phyloP scores from a whole-genome alignment of 2,113 vertebrate species.

The Isurus oxyrinchus region DNA sequence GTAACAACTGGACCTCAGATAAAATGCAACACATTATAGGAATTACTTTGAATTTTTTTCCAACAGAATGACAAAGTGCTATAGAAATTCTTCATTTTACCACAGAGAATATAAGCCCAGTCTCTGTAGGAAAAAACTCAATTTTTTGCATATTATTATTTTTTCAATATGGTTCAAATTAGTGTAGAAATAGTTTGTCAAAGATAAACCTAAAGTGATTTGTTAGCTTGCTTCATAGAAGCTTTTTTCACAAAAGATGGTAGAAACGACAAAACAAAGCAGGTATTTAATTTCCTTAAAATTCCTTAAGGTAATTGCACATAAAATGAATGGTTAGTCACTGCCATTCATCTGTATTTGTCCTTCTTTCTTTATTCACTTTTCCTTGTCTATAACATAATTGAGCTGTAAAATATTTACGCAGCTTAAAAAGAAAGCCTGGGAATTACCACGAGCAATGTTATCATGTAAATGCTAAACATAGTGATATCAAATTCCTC shows the following conservation, averaged over 20 bases:
- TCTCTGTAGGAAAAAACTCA: neutral
- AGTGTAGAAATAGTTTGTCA: neutral
- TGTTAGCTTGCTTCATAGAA: neutral
- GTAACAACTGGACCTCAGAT: neutral
- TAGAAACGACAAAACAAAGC: neutral
- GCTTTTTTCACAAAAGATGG: neutral
- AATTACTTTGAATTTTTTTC: neutral
- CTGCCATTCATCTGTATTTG: neutral
- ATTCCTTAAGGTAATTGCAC: neutral
- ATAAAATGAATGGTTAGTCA: neutral
- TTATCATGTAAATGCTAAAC: neutral
- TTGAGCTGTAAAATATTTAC: neutral
- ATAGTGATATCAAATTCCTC: neutral
- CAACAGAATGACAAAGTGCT: neutral
- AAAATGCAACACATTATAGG: neutral
- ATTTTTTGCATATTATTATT: neutral
- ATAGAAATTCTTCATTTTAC: neutral
- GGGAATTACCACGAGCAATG: neutral
- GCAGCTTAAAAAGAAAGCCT: neutral
- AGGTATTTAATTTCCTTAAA: neutral
- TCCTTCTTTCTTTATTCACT: neutral
- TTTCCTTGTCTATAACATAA: neutral
- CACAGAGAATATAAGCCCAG: too few species aligned
- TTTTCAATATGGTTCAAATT: slow-evolving; percentile 19
- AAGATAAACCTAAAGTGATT: neutral